Evolutionary conservation across 2,113 vertebrate genomes (phyloP).

Genomic region (Rafetus swinhoei): DNA sequence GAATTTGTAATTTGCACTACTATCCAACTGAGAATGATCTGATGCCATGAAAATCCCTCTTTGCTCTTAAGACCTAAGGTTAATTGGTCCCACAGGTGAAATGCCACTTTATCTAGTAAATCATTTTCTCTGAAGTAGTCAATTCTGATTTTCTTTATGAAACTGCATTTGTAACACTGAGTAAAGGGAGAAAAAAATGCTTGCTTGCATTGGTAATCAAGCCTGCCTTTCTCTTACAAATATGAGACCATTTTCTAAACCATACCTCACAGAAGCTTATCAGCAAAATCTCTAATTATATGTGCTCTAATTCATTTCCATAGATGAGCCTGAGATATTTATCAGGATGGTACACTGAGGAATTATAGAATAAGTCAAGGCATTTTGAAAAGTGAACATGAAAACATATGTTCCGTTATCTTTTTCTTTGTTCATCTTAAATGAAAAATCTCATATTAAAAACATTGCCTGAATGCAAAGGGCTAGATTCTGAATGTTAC

Average conservation of each 20-base stretch:
- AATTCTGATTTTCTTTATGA: neutral
- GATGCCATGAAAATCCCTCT: neutral
- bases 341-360: neutral
- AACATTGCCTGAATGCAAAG: neutral
- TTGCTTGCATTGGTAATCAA: neutral
- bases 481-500: neutral
- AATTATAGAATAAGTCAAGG: neutral
- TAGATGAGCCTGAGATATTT: neutral
- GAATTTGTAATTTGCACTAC: slow-evolving; percentile 38
- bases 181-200: neutral
- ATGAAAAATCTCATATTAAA: neutral
- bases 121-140: neutral
- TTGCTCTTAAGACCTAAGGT: slow-evolving; percentile 3
- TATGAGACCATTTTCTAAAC: neutral
- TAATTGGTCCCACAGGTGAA: neutral
- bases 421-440: neutral
- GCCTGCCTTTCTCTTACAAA: neutral
- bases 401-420: neutral
- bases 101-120: neutral
- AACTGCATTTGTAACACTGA: neutral
- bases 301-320: neutral
- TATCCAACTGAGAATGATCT: slow-evolving; percentile 22
- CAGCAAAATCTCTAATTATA: neutral
- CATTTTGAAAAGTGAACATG: neutral
- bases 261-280: neutral